Conservation (phyloP, 1,140 invertebrate species). For the Hydropsyche tenuis region DNA sequence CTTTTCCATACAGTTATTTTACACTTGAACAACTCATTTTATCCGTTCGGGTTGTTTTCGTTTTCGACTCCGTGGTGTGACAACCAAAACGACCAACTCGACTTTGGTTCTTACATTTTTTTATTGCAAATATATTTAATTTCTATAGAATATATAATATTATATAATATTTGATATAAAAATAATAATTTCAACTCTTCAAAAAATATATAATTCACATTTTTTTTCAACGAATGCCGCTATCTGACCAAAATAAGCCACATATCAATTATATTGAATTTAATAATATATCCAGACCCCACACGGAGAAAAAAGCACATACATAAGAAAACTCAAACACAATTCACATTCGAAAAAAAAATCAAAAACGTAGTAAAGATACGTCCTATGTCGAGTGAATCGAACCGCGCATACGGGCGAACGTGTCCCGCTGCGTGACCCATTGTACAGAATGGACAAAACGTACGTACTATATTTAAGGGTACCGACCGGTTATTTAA, state of each 20-base stretch:
- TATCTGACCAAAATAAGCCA: too few species aligned
- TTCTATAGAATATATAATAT: too few species aligned
- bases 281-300: too few species aligned
- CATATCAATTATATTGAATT: too few species aligned
- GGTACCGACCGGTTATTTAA: conserved; percentile 36
- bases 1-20: conserved; percentile 24
- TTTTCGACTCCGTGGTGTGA: neutral
- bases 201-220: too few species aligned
- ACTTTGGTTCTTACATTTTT: neutral
- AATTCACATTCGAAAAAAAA: neutral
- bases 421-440: conserved; percentile 21
- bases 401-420: conserved; percentile 13
- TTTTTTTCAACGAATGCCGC: too few species aligned
- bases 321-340: too few species aligned
- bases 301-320: too few species aligned
- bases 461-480: conserved; percentile 24
- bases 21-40: conserved; percentile 32
- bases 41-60: conserved; percentile 22
- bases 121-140: too few species aligned
- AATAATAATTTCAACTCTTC: too few species aligned
- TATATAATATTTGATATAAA: too few species aligned
- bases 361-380: neutral
- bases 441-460: conserved; percentile 32
- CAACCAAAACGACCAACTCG: neutral
- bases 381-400: conserved; percentile 4